Evolutionary conservation across 1,140 invertebrate species (phyloP), one percentile per base, ranked within the genome.

Genomic region (Apis cerana): DNA sequence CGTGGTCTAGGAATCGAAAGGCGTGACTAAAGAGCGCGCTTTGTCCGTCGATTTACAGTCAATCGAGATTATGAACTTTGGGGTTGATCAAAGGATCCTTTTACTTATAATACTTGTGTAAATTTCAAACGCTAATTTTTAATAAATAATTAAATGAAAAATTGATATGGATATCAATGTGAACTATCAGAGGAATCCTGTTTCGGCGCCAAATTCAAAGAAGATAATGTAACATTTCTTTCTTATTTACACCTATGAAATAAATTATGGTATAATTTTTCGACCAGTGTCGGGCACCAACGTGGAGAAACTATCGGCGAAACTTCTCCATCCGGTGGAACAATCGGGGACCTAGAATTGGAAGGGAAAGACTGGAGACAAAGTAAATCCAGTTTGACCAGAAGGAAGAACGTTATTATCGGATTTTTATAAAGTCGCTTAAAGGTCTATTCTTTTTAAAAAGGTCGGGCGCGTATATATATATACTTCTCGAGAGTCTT

Each of bases 351-450:
- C n/a, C 56, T 15, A 13, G 43, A 54, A 68, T n/a, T n/a, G 5
- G 19, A 15, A 13, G 5, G 15, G 19, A 23, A 27, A 11, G 27
- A 12, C 4, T 43, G 10, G 1, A 43, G 86, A 85, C 78, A 80
- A 88, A 80, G 85, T 67, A 68, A 88, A 71, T 70, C 65, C 58
- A n/a, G 33, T 13, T 72, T 52, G 19, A 8, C 23, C 48, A 43
- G 17, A 33, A 54, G 23, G 52, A 33, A 52, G 52, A 33, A 52
- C 62, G 85, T 89, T 89, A 89, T 89, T 89, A 88, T 89, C 80
- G 88, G 78, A 89, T 89, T 89, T 88, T 89, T 87, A 89, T 89
- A 89, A 89, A 89, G 74, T 75, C 80, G 87, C 81, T 88, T 80
- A 87, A 88, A 88, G 79, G 76, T 79, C 74, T 62, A 59, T 23